Percentiles rank a stretch among this genome's conserved stretches.
These are phyloP conservation scores for Oncopodura yosiiana DNA, from an alignment of 1,140 invertebrate species.

Conservation along the genomic window DNA sequence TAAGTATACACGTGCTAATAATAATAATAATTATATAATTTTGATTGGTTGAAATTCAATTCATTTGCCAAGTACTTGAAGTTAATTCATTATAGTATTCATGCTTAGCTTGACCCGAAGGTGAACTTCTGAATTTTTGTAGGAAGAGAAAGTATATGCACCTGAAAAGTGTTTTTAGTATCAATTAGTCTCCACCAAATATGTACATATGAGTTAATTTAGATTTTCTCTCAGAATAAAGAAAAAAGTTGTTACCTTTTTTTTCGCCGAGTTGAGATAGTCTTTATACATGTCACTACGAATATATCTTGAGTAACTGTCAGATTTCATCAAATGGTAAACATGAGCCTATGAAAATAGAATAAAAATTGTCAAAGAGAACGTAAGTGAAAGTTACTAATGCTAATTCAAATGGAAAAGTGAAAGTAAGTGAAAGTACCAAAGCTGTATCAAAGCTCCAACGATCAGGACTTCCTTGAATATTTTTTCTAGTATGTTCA, in stretches of 20 bases:
- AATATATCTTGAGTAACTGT: slow-evolving; percentile 94
- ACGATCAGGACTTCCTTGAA: slow-evolving; percentile 61
- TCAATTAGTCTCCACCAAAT: no score
- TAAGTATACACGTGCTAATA: neutral
- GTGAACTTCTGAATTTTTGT: slow-evolving; percentile 16
- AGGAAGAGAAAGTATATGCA: slow-evolving; percentile 30
- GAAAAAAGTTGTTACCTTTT: slow-evolving; percentile 60
- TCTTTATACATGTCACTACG: slow-evolving; percentile 99
- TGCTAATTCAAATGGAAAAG: neutral
- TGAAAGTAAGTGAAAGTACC: slow-evolving; percentile 46
- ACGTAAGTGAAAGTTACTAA: neutral
- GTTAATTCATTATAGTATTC: slow-evolving; percentile 1
- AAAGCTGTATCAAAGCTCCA: slow-evolving; percentile 97
- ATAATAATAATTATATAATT: slow-evolving; percentile 21
- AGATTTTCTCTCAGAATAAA: neutral
- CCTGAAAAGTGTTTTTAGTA: no score
- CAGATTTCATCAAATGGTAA: slow-evolving; percentile 98
- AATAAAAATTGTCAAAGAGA: slow-evolving; percentile 22
- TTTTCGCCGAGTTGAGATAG: slow-evolving; percentile 86
- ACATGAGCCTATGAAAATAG: slow-evolving; percentile 79
- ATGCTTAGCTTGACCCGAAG: neutral
- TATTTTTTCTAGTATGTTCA: slow-evolving; percentile 66
- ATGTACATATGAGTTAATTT: no score
- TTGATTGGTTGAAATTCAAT: slow-evolving; percentile 9
- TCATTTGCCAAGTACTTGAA: neutral